These are phyloP conservation scores for Ariopsis seemanni DNA, from an alignment of 2,113 vertebrate species.

Conservation along the genomic window DNA sequence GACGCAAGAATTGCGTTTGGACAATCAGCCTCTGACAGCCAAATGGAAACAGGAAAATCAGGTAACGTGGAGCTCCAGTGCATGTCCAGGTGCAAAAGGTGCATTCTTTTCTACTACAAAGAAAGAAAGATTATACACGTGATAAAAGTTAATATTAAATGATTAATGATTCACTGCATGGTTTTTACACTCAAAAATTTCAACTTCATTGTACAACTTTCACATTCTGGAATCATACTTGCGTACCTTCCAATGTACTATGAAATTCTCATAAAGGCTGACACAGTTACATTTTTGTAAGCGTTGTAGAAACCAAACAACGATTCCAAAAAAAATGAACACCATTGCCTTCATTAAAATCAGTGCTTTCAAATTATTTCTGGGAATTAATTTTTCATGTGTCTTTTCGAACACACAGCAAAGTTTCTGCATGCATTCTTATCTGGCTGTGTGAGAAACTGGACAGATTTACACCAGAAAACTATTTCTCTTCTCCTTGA, in stretches of 20 bases:
- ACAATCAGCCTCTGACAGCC: constrained; percentile 79
- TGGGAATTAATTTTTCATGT: no score
- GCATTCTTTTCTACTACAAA: neutral
- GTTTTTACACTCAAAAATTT: neutral
- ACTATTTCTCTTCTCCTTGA: no score
- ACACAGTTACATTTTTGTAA: neutral
- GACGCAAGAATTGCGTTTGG: constrained; percentile 81
- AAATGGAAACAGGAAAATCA: constrained; percentile 20
- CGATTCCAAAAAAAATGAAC: neutral
- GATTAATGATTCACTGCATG: neutral
- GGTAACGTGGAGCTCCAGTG: neutral
- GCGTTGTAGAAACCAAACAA: neutral
- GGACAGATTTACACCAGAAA: neutral
- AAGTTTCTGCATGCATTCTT: neutral
- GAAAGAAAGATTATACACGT: neutral
- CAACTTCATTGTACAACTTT: neutral
- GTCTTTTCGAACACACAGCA: neutral
- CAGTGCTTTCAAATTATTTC: neutral
- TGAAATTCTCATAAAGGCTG: neutral
- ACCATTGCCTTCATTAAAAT: neutral
- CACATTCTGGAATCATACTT: neutral
- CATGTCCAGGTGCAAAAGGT: neutral
- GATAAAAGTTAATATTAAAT: neutral
- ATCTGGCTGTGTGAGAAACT: constrained; percentile 7
- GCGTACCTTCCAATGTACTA: neutral